These are phyloP conservation scores for Hemicordylus capensis DNA, from an alignment of 2,113 vertebrate species.

Conservation along the genomic window DNA sequence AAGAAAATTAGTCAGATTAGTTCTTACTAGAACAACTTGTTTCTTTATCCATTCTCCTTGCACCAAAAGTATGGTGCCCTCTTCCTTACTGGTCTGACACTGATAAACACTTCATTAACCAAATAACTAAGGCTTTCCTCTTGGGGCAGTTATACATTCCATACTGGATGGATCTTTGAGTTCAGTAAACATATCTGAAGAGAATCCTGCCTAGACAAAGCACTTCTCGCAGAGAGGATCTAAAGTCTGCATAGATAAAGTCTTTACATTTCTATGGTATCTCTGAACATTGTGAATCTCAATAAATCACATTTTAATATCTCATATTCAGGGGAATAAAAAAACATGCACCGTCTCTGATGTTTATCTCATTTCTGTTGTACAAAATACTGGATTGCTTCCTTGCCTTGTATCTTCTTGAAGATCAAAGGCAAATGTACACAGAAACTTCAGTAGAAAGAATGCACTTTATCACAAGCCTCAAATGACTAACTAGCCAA, in stretches of 20 bases:
- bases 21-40: too few species aligned
- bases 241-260: slow-evolving; percentile 3
- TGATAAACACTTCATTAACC: slow-evolving; percentile 43
- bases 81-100: slow-evolving; percentile 29
- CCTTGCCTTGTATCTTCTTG: not conserved
- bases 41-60: slow-evolving; percentile 6
- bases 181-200: slow-evolving; percentile 38
- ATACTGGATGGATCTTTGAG: slow-evolving; percentile 38
- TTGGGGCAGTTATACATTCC: slow-evolving; percentile 42
- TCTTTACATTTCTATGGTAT: slow-evolving; percentile 11
- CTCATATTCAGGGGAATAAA: not conserved
- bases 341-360: not conserved
- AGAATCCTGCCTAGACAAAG: slow-evolving; percentile 41
- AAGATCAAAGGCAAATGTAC: not conserved
- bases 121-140: slow-evolving; percentile 9
- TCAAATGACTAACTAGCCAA: not conserved
- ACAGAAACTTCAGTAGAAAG: not conserved
- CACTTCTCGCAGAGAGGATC: slow-evolving; percentile 34
- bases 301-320: slow-evolving; percentile 26
- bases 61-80: slow-evolving; percentile 28
- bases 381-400: not conserved
- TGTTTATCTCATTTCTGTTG: not conserved
- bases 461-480: not conserved
- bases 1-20: too few species aligned
- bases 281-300: slow-evolving; percentile 9